These are phyloP conservation scores for Drosophila neutralis DNA, from an alignment of 2,888 invertebrate genomes.

Conservation along the genomic window DNA sequence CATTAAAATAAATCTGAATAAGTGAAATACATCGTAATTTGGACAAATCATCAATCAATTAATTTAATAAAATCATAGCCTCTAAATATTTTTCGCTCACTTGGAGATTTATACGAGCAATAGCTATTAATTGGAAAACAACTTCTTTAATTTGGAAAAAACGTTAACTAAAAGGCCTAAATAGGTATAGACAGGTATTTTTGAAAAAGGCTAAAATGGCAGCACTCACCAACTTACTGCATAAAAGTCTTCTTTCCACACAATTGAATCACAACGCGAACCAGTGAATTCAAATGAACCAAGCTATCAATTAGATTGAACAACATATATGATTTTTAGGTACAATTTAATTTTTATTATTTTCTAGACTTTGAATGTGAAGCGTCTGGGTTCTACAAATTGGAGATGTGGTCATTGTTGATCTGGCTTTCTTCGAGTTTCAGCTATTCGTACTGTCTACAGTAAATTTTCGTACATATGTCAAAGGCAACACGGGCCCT, in stretches of 20 bases:
- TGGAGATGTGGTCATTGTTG: conserved; percentile 16
- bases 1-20: not conserved
- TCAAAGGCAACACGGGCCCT: conserved; percentile 30
- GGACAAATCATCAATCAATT: not conserved
- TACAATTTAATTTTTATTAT: conserved; percentile 19
- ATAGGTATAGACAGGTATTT: not conserved
- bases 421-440: conserved; percentile 35
- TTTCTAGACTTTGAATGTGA: conserved; percentile 18
- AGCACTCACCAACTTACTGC: not conserved
- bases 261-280: not conserved
- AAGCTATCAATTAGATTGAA: not conserved
- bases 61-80: not conserved
- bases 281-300: not conserved
- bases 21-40: not conserved
- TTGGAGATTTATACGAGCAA: not conserved
- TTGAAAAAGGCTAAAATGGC: not conserved
- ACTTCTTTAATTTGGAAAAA: not conserved
- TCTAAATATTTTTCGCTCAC: not conserved
- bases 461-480: conserved; percentile 49
- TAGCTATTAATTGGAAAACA: not conserved
- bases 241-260: not conserved
- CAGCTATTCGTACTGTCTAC: conserved; percentile 40
- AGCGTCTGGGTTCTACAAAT: conserved; percentile 38
- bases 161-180: not conserved
- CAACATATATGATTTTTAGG: not conserved